Evolutionary conservation across 2,888 invertebrate genomes (phyloP).

Genomic region (Electrophaes corylata): DNA sequence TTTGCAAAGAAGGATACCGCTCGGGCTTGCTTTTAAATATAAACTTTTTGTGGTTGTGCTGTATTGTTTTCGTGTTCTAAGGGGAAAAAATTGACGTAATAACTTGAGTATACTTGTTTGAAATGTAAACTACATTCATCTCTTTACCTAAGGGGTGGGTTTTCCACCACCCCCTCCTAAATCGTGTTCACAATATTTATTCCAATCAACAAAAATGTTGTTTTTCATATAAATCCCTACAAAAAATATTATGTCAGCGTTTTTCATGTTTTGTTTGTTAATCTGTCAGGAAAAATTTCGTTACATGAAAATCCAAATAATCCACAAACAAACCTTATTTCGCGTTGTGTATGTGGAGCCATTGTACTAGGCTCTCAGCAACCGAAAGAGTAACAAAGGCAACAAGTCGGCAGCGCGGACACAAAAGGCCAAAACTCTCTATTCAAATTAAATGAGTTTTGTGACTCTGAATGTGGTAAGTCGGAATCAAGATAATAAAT

Average conservation of each 20-base stretch:
- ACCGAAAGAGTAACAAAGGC: constrained; percentile 51
- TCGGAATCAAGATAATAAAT: constrained; percentile 23
- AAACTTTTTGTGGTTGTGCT: too few relatives aligned
- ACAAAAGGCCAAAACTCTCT: constrained; percentile 48
- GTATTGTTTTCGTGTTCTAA: too few relatives aligned
- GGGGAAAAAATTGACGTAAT: too few relatives aligned
- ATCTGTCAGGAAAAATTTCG: constrained; percentile 10
- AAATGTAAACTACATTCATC: too few relatives aligned
- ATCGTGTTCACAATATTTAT: background rate
- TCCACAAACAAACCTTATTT: constrained; percentile 26
- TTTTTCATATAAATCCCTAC: constrained; percentile 14
- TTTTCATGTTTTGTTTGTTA: constrained; percentile 20
- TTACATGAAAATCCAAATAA: constrained; percentile 21
- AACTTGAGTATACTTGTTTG: too few relatives aligned
- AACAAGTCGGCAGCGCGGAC: constrained; percentile 43
- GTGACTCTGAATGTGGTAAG: constrained; percentile 32
- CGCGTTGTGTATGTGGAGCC: constrained; percentile 26
- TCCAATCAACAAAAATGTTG: constrained; percentile 19
- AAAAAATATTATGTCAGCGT: constrained; percentile 10
- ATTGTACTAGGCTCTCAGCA: constrained; percentile 48
- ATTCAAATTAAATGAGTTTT: constrained; percentile 58
- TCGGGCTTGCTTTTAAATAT: background rate
- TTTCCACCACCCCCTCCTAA: background rate
- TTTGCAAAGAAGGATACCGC: background rate
- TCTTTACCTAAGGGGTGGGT: too few relatives aligned